Evolutionary conservation across 64 coral and sea anemone genomes (phyloP).

Genomic region (Cladopsammia gracilis): DNA sequence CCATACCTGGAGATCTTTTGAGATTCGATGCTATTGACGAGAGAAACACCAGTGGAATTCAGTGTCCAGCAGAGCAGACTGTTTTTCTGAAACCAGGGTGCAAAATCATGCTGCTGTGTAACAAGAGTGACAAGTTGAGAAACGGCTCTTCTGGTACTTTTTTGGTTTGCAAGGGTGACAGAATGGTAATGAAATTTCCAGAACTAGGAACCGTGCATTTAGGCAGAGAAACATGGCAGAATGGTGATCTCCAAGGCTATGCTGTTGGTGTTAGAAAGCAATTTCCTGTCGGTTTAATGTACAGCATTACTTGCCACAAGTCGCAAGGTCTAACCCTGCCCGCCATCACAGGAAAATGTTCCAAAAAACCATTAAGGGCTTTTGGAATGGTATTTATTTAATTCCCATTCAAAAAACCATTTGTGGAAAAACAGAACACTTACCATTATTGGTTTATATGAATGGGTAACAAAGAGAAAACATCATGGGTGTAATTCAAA

Average conservation of each 20-base stretch:
- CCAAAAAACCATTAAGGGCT: no score
- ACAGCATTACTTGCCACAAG: slow-evolving; percentile 30
- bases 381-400: no score
- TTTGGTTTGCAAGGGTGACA: not conserved
- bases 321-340: slow-evolving; percentile 31
- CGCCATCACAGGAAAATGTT: no score
- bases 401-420: no score
- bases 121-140: not conserved
- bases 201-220: not conserved
- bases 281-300: not conserved
- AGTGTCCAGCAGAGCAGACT: not conserved
- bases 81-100: not conserved
- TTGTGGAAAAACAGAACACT: no score
- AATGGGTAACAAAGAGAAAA: no score
- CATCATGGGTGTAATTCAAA: no score
- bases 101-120: slow-evolving; percentile 2
- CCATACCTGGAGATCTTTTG: not conserved
- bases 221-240: slow-evolving; percentile 13
- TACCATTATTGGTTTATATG: no score
- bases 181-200: not conserved
- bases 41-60: not conserved
- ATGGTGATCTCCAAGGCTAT: not conserved
- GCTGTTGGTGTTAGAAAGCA: not conserved
- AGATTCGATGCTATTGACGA: not conserved
- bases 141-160: slow-evolving; percentile 11